phyloP scores from a whole-genome alignment of 1,140 invertebrate genomes.

The Trichonephila inaurata region DNA sequence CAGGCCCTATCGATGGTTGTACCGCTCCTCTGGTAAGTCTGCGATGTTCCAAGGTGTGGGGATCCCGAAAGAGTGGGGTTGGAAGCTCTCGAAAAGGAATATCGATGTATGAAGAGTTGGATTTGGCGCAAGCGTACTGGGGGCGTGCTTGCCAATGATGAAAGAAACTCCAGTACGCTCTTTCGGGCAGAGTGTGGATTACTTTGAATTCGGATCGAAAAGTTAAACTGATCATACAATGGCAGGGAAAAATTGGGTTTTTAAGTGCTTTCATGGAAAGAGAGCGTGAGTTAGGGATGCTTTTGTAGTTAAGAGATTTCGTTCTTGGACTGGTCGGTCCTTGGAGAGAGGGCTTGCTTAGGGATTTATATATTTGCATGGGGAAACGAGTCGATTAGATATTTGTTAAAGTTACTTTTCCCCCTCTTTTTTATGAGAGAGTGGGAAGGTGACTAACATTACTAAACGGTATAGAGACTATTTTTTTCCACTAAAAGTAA shows the following conservation, averaged over 20 bases:
- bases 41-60: background rate
- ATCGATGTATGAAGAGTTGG: conserved; percentile 14
- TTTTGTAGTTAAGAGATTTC: background rate
- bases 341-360: background rate
- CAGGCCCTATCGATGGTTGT: background rate
- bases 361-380: background rate
- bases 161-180: conserved; percentile 22
- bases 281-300: background rate
- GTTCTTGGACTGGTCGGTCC: background rate
- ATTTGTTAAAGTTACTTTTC: background rate
- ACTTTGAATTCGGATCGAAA: conserved; percentile 22
- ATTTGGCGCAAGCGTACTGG: background rate
- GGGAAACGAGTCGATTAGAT: background rate
- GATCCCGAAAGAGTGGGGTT: background rate
- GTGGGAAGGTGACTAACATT: too few relatives aligned
- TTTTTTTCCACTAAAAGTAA: too few relatives aligned
- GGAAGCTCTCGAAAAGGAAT: conserved; percentile 1
- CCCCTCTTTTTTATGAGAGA: too few relatives aligned
- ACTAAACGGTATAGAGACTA: too few relatives aligned
- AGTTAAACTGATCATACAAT: conserved; percentile 57
- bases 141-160: background rate
- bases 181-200: conserved; percentile 20
- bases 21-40: background rate
- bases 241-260: conserved; percentile 23
- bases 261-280: conserved; percentile 23